A percentile compares a stretch with the other conserved stretches of the same genome.
These are phyloP conservation scores for Synergus umbraculus DNA, from an alignment of 2,888 invertebrate genomes.

Conservation along the genomic window DNA sequence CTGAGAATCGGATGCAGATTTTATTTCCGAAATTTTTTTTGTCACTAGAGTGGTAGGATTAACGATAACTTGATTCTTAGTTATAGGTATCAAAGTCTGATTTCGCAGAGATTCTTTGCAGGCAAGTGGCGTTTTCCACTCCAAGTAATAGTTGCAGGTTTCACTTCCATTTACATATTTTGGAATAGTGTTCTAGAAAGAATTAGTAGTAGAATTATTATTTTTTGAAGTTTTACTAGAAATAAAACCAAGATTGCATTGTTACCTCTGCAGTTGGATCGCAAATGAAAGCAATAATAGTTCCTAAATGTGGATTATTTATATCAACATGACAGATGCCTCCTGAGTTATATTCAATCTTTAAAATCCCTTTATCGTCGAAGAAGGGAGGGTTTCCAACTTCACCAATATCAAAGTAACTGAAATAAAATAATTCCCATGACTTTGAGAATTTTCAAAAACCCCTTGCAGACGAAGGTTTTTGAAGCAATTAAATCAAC, in stretches of 20 bases:
- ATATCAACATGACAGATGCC: conserved; percentile 53
- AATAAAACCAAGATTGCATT: not conserved
- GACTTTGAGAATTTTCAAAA: not conserved
- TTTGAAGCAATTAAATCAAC: too few relatives aligned
- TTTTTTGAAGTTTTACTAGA: not conserved
- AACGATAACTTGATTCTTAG: conserved; percentile 57
- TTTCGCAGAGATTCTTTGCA: conserved; percentile 67
- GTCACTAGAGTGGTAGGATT: conserved; percentile 51
- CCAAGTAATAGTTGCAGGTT: conserved; percentile 66
- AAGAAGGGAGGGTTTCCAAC: not conserved
- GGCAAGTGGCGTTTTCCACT: conserved; percentile 63
- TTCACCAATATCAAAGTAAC: not conserved
- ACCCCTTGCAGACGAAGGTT: too few relatives aligned
- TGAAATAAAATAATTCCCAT: not conserved
- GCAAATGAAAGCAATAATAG: conserved; percentile 68
- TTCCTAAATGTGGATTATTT: conserved; percentile 49
- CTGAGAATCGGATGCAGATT: conserved; percentile 66
- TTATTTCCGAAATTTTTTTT: conserved; percentile 66
- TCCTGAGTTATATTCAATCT: conserved; percentile 61
- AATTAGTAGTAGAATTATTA: conserved; percentile 1
- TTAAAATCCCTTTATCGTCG: conserved; percentile 50
- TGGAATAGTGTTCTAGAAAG: conserved; percentile 64
- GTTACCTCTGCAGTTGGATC: conserved; percentile 63
- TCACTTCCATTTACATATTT: conserved; percentile 60
- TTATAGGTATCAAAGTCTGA: conserved; percentile 66